A percentile compares a stretch with the other conserved stretches of the same genome.
These are phyloP conservation scores for Drosophila ficusphila DNA, from an alignment of 1,140 invertebrate genomes.

Conservation along the genomic window DNA sequence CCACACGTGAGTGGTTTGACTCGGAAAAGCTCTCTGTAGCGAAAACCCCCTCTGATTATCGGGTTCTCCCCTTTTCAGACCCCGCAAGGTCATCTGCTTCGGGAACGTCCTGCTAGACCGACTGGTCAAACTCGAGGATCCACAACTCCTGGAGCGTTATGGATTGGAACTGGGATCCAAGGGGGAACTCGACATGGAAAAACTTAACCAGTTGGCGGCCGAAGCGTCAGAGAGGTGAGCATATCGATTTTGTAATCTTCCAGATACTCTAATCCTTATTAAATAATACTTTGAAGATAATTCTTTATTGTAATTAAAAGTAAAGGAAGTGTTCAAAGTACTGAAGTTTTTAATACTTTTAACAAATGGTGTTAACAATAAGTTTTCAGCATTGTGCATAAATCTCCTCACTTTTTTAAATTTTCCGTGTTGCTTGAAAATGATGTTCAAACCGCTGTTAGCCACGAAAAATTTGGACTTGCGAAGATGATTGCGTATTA, in stretches of 20 bases:
- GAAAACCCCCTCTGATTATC: background rate
- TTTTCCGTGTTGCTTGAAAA: too few relatives aligned
- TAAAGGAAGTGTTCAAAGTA: too few relatives aligned
- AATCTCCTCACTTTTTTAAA: too few relatives aligned
- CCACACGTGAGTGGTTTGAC: constrained; percentile 48
- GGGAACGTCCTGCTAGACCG: constrained; percentile 78
- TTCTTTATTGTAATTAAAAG: too few relatives aligned
- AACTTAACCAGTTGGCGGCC: constrained; percentile 49
- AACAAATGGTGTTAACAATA: too few relatives aligned
- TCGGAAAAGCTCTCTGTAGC: background rate
- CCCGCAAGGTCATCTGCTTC: constrained; percentile 78
- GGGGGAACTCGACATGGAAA: constrained; percentile 68
- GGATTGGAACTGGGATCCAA: constrained; percentile 69
- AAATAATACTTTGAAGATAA: too few relatives aligned
- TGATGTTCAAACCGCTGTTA: background rate
- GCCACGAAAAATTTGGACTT: background rate
- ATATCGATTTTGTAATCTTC: background rate
- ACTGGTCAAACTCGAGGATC: constrained; percentile 54
- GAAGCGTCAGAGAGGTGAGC: constrained; percentile 61
- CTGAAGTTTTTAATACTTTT: too few relatives aligned
- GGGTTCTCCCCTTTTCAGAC: constrained; percentile 36
- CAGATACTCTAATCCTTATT: background rate
- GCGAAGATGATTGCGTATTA: background rate
- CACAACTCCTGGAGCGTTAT: constrained; percentile 57
- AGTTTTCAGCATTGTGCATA: too few relatives aligned